These are phyloP conservation scores for Paraescarpia echinospica DNA, from an alignment of 1,140 invertebrate species.

Conservation along the genomic window DNA sequence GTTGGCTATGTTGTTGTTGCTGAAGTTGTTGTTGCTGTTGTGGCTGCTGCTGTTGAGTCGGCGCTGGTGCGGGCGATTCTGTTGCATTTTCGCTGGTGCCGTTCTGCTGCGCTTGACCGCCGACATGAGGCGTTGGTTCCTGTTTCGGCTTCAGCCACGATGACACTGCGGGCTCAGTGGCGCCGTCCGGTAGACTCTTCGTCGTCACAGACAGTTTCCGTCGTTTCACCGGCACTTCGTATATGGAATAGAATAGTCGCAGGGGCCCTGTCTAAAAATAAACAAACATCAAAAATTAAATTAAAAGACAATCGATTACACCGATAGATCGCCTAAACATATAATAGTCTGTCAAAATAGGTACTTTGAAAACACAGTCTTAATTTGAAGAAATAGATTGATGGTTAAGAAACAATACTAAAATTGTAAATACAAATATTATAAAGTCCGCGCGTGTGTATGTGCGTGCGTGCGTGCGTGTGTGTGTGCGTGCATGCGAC, in stretches of 20 bases:
- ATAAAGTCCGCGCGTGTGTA: background rate
- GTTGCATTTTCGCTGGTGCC: background rate
- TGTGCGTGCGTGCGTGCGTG: background rate
- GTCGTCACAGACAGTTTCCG: background rate
- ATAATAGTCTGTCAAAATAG: background rate
- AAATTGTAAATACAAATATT: background rate
- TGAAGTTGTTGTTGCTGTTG: background rate
- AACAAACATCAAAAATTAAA: background rate
- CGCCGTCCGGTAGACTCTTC: background rate
- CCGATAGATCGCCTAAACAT: background rate
- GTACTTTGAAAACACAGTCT: background rate
- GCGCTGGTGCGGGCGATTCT: background rate
- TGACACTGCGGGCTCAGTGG: background rate
- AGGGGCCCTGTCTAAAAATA: constrained; percentile 21
- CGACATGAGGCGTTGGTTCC: background rate
- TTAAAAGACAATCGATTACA: background rate
- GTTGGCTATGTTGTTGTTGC: background rate
- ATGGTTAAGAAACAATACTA: background rate
- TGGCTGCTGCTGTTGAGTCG: background rate
- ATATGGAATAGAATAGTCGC: constrained; percentile 27
- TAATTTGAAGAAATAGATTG: background rate
- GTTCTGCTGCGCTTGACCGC: background rate
- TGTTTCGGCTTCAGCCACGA: background rate
- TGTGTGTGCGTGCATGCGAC: background rate
- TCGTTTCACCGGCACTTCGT: constrained; percentile 16